phyloP scores from a whole-genome alignment of 2,113 vertebrate species.

The Ptyas mucosa region DNA sequence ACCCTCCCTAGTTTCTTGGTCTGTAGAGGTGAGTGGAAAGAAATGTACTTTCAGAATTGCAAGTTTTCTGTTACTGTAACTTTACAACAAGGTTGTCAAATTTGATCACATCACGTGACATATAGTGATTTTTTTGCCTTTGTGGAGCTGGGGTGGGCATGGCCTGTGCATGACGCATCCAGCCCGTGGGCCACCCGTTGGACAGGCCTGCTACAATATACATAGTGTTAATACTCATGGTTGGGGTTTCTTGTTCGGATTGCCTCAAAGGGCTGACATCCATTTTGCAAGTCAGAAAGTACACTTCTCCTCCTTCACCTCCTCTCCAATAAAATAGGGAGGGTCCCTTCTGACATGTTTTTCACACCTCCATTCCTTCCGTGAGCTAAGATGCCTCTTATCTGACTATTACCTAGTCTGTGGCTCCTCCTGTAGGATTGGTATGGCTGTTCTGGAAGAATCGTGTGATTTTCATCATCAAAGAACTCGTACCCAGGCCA shows the following conservation, averaged over 20 bases:
- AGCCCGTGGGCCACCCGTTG: too few species aligned
- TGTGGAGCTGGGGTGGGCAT: too few species aligned
- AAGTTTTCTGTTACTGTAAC: too few species aligned
- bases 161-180: too few species aligned
- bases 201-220: too few species aligned
- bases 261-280: background rate
- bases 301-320: background rate
- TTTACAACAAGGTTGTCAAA: too few species aligned
- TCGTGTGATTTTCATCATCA: background rate
- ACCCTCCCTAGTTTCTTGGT: too few species aligned
- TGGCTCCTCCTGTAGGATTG: background rate
- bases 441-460: background rate
- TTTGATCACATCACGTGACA: too few species aligned
- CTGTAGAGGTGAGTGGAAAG: too few species aligned
- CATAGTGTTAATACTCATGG: too few species aligned
- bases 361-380: background rate
- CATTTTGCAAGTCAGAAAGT: background rate
- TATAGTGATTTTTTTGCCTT: too few species aligned
- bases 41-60: too few species aligned
- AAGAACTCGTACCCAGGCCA: background rate
- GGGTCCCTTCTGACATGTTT: background rate
- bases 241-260: background rate
- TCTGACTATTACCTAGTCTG: background rate
- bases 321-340: background rate
- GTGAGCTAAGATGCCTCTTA: background rate